A percentile compares a stretch with the other conserved stretches of the same genome.
These are phyloP conservation scores for Drosophila suboccidentalis DNA, from an alignment of 2,888 invertebrate genomes.

Conservation along the genomic window DNA sequence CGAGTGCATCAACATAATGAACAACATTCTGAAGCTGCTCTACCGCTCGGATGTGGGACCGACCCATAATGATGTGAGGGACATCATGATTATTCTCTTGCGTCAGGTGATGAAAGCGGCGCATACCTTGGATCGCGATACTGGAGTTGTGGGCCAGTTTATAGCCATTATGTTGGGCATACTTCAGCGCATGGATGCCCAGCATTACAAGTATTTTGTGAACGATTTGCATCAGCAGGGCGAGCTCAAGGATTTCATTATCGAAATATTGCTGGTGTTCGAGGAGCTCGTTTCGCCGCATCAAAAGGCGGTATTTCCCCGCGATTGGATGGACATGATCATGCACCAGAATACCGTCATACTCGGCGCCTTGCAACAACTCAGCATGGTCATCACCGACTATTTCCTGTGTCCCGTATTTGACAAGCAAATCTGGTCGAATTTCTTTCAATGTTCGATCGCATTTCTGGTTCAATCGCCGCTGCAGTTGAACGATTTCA, in stretches of 20 bases:
- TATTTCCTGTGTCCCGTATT: conserved; percentile 89
- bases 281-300: conserved; percentile 91
- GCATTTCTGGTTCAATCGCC: conserved; percentile 95
- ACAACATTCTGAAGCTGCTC: conserved; percentile 94
- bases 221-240: conserved; percentile 89
- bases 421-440: conserved; percentile 93
- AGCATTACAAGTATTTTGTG: conserved; percentile 94
- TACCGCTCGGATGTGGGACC: conserved; percentile 90
- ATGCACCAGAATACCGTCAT: conserved; percentile 86
- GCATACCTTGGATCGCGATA: conserved; percentile 90
- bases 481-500: conserved; percentile 93
- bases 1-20: conserved; percentile 95
- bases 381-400: conserved; percentile 92
- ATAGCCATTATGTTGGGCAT: conserved; percentile 96
- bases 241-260: conserved; percentile 93
- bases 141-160: conserved; percentile 91
- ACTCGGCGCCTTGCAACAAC: conserved; percentile 86
- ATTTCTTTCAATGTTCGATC: conserved; percentile 96
- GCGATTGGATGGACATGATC: conserved; percentile 97
- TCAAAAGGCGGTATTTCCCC: conserved; percentile 91
- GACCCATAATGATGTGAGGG: conserved; percentile 90
- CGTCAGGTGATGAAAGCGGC: conserved; percentile 93
- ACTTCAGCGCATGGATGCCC: conserved; percentile 95
- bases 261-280: conserved; percentile 95
- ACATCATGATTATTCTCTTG: conserved; percentile 91